Conservation (phyloP, 2,888 invertebrate species). For the Lymantria dispar region DNA sequence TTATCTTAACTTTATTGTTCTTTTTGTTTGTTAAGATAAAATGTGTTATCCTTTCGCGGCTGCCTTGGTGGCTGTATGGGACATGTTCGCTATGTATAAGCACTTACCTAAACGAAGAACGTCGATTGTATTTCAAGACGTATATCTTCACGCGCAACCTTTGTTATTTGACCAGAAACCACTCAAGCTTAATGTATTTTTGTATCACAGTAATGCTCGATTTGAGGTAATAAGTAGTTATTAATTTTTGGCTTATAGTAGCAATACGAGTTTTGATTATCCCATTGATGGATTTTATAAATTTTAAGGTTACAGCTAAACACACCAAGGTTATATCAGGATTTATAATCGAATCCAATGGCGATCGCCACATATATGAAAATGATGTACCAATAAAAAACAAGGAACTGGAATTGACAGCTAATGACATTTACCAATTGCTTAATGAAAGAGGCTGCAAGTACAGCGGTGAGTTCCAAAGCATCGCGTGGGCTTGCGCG, state of each 20-base stretch:
- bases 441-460: slow-evolving; percentile 14
- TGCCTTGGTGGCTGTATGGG: slow-evolving; percentile 86
- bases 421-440: slow-evolving; percentile 40
- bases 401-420: slow-evolving; percentile 17
- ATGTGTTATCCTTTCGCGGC: slow-evolving; percentile 89
- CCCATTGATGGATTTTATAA: too few species aligned
- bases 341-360: background rate
- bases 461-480: slow-evolving; percentile 29
- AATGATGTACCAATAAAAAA: background rate
- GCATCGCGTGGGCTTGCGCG: slow-evolving; percentile 30
- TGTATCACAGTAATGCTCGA: slow-evolving; percentile 72
- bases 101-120: slow-evolving; percentile 81
- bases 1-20: background rate
- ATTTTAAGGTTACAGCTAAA: background rate
- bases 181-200: slow-evolving; percentile 41
- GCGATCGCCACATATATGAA: too few species aligned
- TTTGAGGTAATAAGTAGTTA: slow-evolving; percentile 69
- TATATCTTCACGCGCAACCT: slow-evolving; percentile 82
- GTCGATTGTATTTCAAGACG: slow-evolving; percentile 85
- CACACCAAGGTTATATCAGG: background rate
- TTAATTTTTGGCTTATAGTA: background rate
- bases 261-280: too few species aligned
- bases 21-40: slow-evolving; percentile 62
- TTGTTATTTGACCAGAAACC: slow-evolving; percentile 72
- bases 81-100: slow-evolving; percentile 82